Base-by-base conservation (phyloP, 2,888 invertebrate genomes). In the Melanostoma scalare region DNA sequence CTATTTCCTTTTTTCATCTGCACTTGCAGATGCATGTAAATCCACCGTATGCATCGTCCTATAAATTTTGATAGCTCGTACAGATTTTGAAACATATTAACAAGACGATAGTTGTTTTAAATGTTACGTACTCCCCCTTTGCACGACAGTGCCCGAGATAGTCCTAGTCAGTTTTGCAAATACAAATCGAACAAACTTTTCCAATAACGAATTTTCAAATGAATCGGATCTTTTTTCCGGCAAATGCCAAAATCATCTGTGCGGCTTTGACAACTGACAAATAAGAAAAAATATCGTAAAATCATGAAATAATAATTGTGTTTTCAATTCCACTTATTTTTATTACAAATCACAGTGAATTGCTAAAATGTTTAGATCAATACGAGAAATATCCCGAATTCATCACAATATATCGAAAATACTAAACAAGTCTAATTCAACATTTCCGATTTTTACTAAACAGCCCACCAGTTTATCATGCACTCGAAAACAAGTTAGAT, bases 401-500 rank as follows among this genome's bases (percentile, higher is more conserved):
- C 74, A 79, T 20, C 74, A 71, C 1, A 60, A 67, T 20, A 55
- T 74, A 30, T 67, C 61, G 2, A 71, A 56, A 61, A 56, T 71
- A 42, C 36, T 84, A 6, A 42, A 36, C 9, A 75, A 67, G 20
- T 75, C 79, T 61, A 20, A 53, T 31, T 71, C 79, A 31, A 71
- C 67, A 6, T 6, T 75, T 6, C 31, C 56, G 4, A 9, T 4
- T 8, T 9, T 33, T n/a, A 30, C 71, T 8, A 71, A 55, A 10
- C 50, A 60, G 6, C n/a, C 48, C 9, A n/a, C 31, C 30, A 55
- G 38, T 40, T 3, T 44, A n/a, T 9, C 40, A 1, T 71, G 74
- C 56, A 67, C 79, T 0, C 50, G 71, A 68, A 84, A 84, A 71
- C 74, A 84, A 61, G 79, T 84, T 6, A 72, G 61, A 68, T 9